Base-by-base conservation (phyloP, 2,797 vertebrate genomes). In the Leontocebus nigricollis region DNA sequence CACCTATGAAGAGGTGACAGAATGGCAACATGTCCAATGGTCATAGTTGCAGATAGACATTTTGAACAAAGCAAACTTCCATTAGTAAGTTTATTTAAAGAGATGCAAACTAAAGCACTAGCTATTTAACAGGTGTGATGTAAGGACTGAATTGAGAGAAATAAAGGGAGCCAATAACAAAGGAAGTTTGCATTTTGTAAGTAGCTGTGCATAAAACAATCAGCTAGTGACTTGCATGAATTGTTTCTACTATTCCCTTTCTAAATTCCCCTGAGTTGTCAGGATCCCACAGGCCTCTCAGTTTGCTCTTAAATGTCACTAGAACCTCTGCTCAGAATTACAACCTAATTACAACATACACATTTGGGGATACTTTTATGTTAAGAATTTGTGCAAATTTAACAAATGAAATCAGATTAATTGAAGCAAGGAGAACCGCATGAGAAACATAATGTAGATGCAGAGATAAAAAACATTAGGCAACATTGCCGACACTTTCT, bases 281-380 rank as follows among this genome's bases (percentile, higher is more conserved):
- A 55, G 30, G 61, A 81, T 91, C 48, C 72, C 84, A 85, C 22
- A 2, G 0, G 59, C 64, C 39, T 44, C 64, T 92, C 87, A 19
- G 70, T 96, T 95, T 96, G 83, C 57, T 97, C 70, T 94, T 97
- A 95, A 96, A 90, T 96, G 94, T 94, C 92, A 95, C 57, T 55
- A 75, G 72, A 97, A 94, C 46, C 46, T 89, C 89, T 82, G 22
- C 41, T 96, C 77, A 95, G 88, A 98, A 98, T 98, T 97, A 97
- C 41, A 97, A 84, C 88, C 93, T 97, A 97, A 96, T 96, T 96
- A 94, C 36, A 95, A 46, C 70, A 75, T 79, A 81, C 48, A 57
- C 82, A 94, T 94, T 89, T 95, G 86, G 91, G 93, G 39, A 95
- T 96, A 92, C 46, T 96, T 94, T 86, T 81, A 52, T 92, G 48